phyloP scores from a whole-genome alignment of 2,113 vertebrate genomes.

The Dasyornis broadbenti region DNA sequence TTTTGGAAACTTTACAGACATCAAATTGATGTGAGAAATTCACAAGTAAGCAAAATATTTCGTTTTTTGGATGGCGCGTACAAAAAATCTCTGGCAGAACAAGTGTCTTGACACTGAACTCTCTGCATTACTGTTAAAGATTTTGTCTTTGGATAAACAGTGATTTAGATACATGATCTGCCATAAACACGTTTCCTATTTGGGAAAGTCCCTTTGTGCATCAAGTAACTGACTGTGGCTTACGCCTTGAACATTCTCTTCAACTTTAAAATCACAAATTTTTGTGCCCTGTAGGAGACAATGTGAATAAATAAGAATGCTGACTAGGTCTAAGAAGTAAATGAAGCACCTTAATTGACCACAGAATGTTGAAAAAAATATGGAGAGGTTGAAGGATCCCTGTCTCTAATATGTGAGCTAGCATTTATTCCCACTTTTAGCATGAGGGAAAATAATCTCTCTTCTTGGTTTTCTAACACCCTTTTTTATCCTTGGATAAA shows the following conservation, averaged over 20 bases:
- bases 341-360: not conserved
- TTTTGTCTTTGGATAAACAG: not conserved
- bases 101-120: not conserved
- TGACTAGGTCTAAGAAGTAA: not conserved
- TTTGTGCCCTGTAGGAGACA: not conserved
- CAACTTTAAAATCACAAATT: not conserved
- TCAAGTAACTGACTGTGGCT: not conserved
- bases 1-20: not conserved
- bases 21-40: not conserved
- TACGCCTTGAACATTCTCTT: not conserved
- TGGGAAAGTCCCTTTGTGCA: not conserved
- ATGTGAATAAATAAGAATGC: not conserved
- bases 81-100: not conserved
- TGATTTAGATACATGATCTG: not conserved
- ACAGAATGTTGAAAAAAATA: not conserved
- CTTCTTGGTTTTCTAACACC: not conserved
- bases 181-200: not conserved
- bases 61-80: not conserved
- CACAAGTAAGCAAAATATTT: not conserved
- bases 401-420: not conserved
- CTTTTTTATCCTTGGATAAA: not conserved
- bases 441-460: not conserved
- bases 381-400: not conserved
- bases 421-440: not conserved
- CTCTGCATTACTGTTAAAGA: not conserved